Evolutionary conservation across 2,888 invertebrate species (phyloP).

Genomic region (Invenusta paracnida): DNA sequence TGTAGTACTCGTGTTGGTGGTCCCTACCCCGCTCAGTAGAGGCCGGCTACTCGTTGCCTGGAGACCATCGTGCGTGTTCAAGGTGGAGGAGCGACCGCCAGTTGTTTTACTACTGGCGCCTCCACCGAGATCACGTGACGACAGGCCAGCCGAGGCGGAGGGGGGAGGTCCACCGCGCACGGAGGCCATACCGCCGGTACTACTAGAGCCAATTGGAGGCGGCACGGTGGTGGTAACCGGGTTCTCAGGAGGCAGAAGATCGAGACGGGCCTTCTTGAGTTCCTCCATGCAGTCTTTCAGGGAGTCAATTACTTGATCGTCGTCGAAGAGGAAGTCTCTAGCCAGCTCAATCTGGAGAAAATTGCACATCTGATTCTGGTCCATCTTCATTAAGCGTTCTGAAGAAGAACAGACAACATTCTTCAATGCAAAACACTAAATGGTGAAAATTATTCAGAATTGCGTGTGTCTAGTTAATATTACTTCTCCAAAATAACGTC

Average conservation of each 20-base stretch:
- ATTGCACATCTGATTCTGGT: conserved; percentile 6
- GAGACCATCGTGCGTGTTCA: too few species aligned
- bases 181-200: background rate
- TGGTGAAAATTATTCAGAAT: too few species aligned
- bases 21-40: too few species aligned
- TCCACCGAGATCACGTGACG: too few species aligned
- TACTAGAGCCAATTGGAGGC: background rate
- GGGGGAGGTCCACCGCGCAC: too few species aligned
- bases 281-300: conserved; percentile 40
- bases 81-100: too few species aligned
- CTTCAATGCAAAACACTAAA: background rate
- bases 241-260: background rate
- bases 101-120: too few species aligned
- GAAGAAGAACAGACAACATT: background rate
- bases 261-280: conserved; percentile 29
- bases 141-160: too few species aligned
- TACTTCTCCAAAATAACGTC: too few species aligned
- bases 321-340: conserved; percentile 36
- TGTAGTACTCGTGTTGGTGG: too few species aligned
- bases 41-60: too few species aligned
- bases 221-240: background rate
- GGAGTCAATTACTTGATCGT: conserved; percentile 39
- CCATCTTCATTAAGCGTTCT: conserved; percentile 39
- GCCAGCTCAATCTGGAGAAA: conserved; percentile 35
- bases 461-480: too few species aligned